phyloP scores from a whole-genome alignment of 2,797 vertebrate genomes.

The Sebastes elongatus region DNA sequence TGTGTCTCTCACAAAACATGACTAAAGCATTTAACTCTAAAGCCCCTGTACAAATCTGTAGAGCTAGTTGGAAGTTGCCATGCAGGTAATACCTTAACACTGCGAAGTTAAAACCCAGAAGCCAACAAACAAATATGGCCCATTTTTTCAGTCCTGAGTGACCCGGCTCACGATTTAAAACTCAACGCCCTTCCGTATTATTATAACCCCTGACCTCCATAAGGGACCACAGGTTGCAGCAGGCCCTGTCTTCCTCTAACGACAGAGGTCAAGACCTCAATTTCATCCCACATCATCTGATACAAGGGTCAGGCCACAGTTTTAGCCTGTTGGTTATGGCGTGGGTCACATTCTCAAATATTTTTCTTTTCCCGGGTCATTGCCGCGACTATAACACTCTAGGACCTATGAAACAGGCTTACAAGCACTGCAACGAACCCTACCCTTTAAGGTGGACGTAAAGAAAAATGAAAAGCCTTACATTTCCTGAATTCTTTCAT shows the following conservation, averaged over 20 bases:
- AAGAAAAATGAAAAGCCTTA: constrained; percentile 49
- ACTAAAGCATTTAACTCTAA: constrained; percentile 23
- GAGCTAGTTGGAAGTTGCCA: neutral
- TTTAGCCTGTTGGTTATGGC: constrained; percentile 57
- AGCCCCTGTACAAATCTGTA: constrained; percentile 2
- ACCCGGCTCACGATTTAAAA: constrained; percentile 30
- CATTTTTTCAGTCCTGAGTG: constrained; percentile 11
- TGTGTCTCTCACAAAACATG: constrained; percentile 19
- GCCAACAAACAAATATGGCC: constrained; percentile 4
- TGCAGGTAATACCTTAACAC: neutral
- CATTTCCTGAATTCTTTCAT: constrained; percentile 40
- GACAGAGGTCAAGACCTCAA: constrained; percentile 72
- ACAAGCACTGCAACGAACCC: constrained; percentile 41
- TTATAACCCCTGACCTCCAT: constrained; percentile 35
- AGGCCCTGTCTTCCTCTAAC: constrained; percentile 40
- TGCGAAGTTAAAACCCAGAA: constrained; percentile 5
- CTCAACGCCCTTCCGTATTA: constrained; percentile 16
- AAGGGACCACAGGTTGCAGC: constrained; percentile 27
- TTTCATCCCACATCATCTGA: constrained; percentile 68
- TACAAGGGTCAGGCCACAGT: constrained; percentile 41
- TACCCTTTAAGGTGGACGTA: constrained; percentile 36
- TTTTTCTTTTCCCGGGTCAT: constrained; percentile 50
- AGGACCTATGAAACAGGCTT: constrained; percentile 67
- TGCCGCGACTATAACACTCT: constrained; percentile 31
- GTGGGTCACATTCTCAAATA: constrained; percentile 60